Percentiles rank a stretch among this genome's conserved stretches.
Evolutionary conservation across 2,113 vertebrate species (phyloP).

Genomic region (Catagonus wagneri): DNA sequence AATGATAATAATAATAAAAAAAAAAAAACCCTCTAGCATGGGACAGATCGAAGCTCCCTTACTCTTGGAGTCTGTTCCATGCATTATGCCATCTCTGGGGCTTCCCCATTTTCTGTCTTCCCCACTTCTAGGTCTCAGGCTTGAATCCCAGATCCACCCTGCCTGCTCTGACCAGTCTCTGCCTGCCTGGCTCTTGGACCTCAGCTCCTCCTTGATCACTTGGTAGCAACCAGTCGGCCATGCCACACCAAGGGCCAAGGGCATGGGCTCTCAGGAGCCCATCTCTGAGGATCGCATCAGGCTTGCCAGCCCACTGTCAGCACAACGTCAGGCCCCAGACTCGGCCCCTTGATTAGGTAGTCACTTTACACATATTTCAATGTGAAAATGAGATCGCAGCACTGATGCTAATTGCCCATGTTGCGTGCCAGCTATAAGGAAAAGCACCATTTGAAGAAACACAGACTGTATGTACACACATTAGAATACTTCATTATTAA

Average conservation of each 20-base stretch:
- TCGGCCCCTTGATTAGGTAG: neutral
- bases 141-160: neutral
- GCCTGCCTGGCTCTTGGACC: neutral
- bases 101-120: neutral
- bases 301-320: neutral
- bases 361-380: neutral
- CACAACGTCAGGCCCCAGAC: neutral
- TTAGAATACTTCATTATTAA: slow-evolving; percentile 30
- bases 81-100: neutral
- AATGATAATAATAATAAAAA: too few relatives aligned
- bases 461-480: neutral
- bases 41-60: neutral
- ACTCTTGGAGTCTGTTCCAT: neutral
- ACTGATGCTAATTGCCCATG: neutral
- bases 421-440: neutral
- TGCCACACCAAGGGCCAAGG: neutral
- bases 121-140: too few relatives aligned
- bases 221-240: neutral
- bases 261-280: neutral
- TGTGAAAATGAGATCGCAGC: neutral
- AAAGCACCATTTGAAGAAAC: neutral
- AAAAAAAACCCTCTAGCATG: too few relatives aligned
- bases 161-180: too few relatives aligned
- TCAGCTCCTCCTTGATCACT: neutral
- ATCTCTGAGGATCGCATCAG: neutral